Conservation (phyloP, 1,140 invertebrate genomes). For the Adoxophyes honmai region DNA sequence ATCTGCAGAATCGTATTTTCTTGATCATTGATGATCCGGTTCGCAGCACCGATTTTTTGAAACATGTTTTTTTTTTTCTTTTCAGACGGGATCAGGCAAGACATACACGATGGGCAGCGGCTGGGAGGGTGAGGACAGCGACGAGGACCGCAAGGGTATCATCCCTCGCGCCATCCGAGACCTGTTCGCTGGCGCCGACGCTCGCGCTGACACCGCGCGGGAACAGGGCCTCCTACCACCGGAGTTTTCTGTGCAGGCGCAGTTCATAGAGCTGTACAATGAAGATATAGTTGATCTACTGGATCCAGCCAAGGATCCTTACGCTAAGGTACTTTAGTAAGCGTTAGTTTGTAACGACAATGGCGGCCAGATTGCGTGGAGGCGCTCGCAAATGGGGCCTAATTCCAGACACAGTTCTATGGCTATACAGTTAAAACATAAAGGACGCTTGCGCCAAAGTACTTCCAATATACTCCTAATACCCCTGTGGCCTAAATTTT, state of each 20-base stretch:
- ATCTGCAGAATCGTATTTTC: no score
- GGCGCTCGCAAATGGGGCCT: no score
- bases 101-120: constrained; percentile 99
- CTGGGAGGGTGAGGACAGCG: constrained; percentile 90
- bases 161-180: constrained; percentile 95
- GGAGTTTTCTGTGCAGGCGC: constrained; percentile 88
- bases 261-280: constrained; percentile 97
- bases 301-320: constrained; percentile 82
- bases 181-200: constrained; percentile 90
- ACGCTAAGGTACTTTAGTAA: constrained; percentile 79
- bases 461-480: no score
- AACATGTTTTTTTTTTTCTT: constrained; percentile 25
- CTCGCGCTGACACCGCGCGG: constrained; percentile 80
- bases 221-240: constrained; percentile 82
- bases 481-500: no score
- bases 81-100: constrained; percentile 95
- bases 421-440: no score
- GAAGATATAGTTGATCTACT: constrained; percentile 97
- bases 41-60: neutral
- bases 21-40: neutral
- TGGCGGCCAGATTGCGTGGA: no score
- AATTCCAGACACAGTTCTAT: no score
- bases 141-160: constrained; percentile 85
- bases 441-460: no score
- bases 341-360: no score